Evolutionary conservation across 1,140 invertebrate species (phyloP).

Genomic region (Drosophila guanche): DNA sequence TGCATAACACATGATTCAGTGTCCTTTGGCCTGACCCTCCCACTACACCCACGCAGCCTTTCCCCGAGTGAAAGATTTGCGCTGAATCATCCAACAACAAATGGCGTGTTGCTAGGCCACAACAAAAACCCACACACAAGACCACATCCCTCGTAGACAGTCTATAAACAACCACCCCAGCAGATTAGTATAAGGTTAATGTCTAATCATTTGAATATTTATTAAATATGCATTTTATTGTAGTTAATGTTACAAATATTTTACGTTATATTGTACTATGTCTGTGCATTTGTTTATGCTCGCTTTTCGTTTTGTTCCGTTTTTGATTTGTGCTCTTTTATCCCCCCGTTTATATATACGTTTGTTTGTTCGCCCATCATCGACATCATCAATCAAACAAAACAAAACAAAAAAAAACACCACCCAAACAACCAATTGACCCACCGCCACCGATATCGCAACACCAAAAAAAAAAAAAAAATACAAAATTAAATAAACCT

Average conservation of each 20-base stretch:
- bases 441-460: neutral
- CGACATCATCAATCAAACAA: constrained; percentile 70
- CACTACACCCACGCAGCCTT: neutral
- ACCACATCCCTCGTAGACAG: neutral
- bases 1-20: constrained; percentile 46
- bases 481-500: constrained; percentile 15
- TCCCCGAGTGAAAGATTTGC: constrained; percentile 1
- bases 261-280: constrained; percentile 17
- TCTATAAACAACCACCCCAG: too few relatives aligned
- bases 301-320: constrained; percentile 49
- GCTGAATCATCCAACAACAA: constrained; percentile 46
- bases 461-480: constrained; percentile 12
- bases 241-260: constrained; percentile 4
- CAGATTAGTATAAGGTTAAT: neutral
- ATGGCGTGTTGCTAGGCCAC: constrained; percentile 29
- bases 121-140: constrained; percentile 1
- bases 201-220: too few relatives aligned
- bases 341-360: constrained; percentile 23
- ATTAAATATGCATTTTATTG: neutral
- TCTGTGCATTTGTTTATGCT: constrained; percentile 52
- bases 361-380: constrained; percentile 56
- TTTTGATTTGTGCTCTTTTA: constrained; percentile 69
- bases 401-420: constrained; percentile 54
- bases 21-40: constrained; percentile 31
- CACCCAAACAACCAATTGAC: constrained; percentile 32